These are phyloP conservation scores for Scarus forsteni DNA, from an alignment of 2,797 vertebrate genomes.

Conservation along the genomic window DNA sequence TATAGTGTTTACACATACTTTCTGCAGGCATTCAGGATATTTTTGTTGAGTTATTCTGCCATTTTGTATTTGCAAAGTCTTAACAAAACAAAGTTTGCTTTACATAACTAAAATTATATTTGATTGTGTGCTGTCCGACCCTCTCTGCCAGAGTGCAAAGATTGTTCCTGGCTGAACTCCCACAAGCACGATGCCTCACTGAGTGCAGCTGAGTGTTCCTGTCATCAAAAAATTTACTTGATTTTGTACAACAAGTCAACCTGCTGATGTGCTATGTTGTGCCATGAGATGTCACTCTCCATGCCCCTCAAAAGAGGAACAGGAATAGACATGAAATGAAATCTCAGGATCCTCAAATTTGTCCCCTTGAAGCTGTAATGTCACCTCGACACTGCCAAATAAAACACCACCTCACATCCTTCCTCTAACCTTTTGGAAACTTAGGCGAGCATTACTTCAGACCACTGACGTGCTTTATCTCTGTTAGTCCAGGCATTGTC, in stretches of 20 bases:
- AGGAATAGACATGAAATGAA: conserved; percentile 5
- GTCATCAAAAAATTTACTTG: conserved; percentile 23
- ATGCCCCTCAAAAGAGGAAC: conserved; percentile 7
- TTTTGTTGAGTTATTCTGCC: conserved; percentile 18
- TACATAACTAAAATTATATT: conserved; percentile 19
- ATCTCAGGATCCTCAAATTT: conserved; percentile 4
- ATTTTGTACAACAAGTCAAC: conserved; percentile 19
- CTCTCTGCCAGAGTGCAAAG: conserved; percentile 36
- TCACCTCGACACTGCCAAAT: conserved; percentile 31
- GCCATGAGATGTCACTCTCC: conserved; percentile 19
- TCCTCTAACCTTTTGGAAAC: conserved; percentile 45
- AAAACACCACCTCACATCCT: conserved; percentile 37
- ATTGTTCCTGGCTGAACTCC: conserved; percentile 25
- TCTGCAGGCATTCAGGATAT: conserved; percentile 1
- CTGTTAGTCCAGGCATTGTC: conserved; percentile 57
- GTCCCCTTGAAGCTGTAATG: conserved; percentile 11
- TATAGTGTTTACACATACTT: background rate
- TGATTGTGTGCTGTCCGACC: conserved; percentile 36
- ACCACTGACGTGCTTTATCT: conserved; percentile 60
- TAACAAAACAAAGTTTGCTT: conserved; percentile 33
- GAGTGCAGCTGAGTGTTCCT: conserved; percentile 27
- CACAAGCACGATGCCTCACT: conserved; percentile 31
- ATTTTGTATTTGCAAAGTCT: conserved; percentile 16
- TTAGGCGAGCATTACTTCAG: conserved; percentile 33
- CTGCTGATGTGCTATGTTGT: conserved; percentile 20